phyloP scores from a whole-genome alignment of 2,797 vertebrate species.

The Botia almorhae region DNA sequence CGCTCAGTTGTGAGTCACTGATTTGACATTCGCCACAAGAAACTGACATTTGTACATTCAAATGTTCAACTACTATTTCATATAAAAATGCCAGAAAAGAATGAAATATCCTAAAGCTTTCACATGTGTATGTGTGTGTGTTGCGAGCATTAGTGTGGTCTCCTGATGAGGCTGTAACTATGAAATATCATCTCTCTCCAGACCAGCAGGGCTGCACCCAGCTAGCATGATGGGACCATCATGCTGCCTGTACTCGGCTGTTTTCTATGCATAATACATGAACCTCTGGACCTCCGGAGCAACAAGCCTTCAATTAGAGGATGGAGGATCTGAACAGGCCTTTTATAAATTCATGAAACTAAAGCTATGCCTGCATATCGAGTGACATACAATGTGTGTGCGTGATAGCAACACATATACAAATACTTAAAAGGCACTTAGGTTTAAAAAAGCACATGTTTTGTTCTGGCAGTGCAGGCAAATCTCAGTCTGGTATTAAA shows the following conservation, averaged over 20 bases:
- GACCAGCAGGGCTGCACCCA: slow-evolving; percentile 65
- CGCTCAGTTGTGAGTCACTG: slow-evolving; percentile 56
- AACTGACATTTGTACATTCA: slow-evolving; percentile 62
- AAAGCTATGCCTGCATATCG: slow-evolving; percentile 63
- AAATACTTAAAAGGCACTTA: neutral
- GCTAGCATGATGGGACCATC: slow-evolving; percentile 74
- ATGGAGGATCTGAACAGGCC: slow-evolving; percentile 69
- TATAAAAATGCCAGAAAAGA: slow-evolving; percentile 45
- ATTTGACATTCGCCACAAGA: slow-evolving; percentile 66
- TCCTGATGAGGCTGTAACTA: slow-evolving; percentile 70
- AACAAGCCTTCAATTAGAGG: slow-evolving; percentile 78
- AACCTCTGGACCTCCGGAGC: slow-evolving; percentile 67
- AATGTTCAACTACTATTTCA: slow-evolving; percentile 66
- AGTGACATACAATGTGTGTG: neutral
- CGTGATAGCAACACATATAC: slow-evolving; percentile 17
- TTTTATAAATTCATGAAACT: slow-evolving; percentile 78
- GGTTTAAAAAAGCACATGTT: neutral
- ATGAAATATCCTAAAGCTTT: neutral
- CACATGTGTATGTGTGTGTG: slow-evolving; percentile 32
- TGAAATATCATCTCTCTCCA: slow-evolving; percentile 69
- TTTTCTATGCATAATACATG: slow-evolving; percentile 82
- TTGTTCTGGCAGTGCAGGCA: neutral
- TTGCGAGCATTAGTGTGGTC: slow-evolving; percentile 47
- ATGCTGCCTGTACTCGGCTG: slow-evolving; percentile 72
- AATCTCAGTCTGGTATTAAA: neutral